Base-by-base conservation (phyloP, 2,797 vertebrate genomes). In the Phalanger gymnotis region DNA sequence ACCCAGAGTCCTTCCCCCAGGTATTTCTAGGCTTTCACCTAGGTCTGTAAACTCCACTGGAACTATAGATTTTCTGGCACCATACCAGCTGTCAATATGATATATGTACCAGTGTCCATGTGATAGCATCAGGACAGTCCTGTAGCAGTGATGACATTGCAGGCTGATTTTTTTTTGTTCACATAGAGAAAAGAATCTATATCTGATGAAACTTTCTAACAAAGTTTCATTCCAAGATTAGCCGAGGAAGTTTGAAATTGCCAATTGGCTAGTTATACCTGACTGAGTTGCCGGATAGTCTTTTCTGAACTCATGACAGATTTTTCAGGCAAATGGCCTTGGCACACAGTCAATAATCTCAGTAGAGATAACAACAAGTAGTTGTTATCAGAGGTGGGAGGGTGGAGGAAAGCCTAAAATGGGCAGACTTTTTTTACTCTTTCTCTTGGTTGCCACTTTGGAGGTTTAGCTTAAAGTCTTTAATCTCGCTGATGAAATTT, bases 391-490 rank as follows among this genome's bases (percentile, higher is more conserved):
- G 73, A 87, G 25, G 73, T 11, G 22, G 40, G 40, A 87, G 40
- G 73, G 40, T 27, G 6, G n/a, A 73, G 2, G n/a, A 73, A 73
- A 7, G n/a, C 19, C n/a, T 73, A 73, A 73, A 40, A 40, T 40
- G 66, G n/a, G 58, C 11, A 61, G 11, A 61, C 31, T 25, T 93
- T 90, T 61, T 54, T 51, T 92, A 25, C 53, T 95, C 40, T 40
- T 95, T 30, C 30, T 40, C 95, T 90, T 92, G 92, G n/a, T 90
- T 97, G 56, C 94, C 93, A 97, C 13, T 92, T 52, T 89, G 58
- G 28, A 92, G 3, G 16, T 53, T 47, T 7, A 92, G 13, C 27
- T 94, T 92, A 73, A 34, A 66, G 5, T 40, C 34, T 73, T 73
- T 34, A 6, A 0, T 73, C 16, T 73, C 61, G 40, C 14, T 73